Percentiles rank a stretch among this genome's conserved stretches.
These are phyloP conservation scores for Pterocles orientalis DNA, from an alignment of 2,113 vertebrate species.

Conservation along the genomic window DNA sequence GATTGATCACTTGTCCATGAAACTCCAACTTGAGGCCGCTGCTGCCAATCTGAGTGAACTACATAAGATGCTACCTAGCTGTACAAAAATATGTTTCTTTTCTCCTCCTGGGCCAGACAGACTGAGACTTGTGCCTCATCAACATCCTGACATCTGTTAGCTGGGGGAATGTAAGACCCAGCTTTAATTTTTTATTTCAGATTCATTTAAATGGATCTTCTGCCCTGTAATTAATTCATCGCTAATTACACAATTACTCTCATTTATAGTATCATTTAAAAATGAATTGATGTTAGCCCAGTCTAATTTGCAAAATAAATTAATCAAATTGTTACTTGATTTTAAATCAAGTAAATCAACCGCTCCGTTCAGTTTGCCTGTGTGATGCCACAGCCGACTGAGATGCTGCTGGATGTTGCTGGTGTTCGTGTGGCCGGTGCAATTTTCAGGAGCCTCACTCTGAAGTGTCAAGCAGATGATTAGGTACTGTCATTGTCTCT, in stretches of 20 bases:
- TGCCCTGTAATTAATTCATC: constrained; percentile 70
- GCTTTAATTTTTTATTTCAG: constrained; percentile 54
- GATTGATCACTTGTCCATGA: not conserved
- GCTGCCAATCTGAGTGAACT: not conserved
- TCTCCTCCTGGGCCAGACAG: not conserved
- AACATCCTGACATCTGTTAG: not conserved
- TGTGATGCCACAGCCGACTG: not conserved
- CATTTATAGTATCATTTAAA: constrained; percentile 66
- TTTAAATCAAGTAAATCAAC: constrained; percentile 68
- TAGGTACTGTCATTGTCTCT: not conserved
- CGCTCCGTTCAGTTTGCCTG: constrained; percentile 55
- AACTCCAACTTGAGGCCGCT: not conserved
- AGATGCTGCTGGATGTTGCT: constrained; percentile 13
- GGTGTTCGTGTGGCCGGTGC: not conserved
- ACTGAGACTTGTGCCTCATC: not conserved
- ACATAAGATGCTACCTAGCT: not conserved
- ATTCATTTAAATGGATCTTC: constrained; percentile 62
- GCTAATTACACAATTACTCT: constrained; percentile 77
- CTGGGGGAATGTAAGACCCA: not conserved
- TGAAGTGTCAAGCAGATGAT: not conserved
- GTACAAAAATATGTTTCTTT: not conserved
- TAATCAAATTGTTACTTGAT: constrained; percentile 67
- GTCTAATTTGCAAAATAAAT: constrained; percentile 78
- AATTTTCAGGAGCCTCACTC: not conserved
- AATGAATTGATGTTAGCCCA: constrained; percentile 60